These are phyloP conservation scores for Meta bourneti DNA, from an alignment of 2,888 invertebrate species.

Conservation along the genomic window DNA sequence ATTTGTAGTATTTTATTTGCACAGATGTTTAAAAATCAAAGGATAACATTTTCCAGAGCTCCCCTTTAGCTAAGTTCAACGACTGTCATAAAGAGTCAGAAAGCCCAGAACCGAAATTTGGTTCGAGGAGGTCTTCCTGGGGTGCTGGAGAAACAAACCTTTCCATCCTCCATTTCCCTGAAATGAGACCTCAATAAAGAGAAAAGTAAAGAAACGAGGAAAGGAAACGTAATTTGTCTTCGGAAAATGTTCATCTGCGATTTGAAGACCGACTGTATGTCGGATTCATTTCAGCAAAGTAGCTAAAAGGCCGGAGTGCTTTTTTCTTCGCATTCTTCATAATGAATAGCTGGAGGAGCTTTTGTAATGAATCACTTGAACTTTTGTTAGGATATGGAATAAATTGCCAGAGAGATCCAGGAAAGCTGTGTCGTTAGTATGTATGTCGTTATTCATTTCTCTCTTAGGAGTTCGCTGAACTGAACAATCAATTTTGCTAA, in stretches of 20 bases:
- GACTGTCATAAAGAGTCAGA: no score
- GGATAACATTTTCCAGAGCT: no score
- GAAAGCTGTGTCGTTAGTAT: neutral
- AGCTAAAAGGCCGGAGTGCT: conserved; percentile 20
- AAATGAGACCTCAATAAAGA: no score
- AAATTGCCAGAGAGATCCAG: neutral
- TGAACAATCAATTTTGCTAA: conserved; percentile 52
- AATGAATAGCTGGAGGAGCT: conserved; percentile 30
- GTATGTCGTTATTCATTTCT: conserved; percentile 13
- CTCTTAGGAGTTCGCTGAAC: conserved; percentile 21
- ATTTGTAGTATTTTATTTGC: no score
- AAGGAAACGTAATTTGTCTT: conserved; percentile 4
- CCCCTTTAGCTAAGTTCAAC: no score
- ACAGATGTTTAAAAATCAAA: no score
- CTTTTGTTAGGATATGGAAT: conserved; percentile 2
- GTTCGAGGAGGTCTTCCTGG: no score
- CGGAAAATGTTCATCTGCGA: neutral
- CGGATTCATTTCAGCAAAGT: conserved; percentile 2
- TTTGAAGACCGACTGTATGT: neutral
- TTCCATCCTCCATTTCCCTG: no score
- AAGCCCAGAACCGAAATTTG: no score
- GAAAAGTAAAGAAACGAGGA: no score
- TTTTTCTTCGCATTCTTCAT: conserved; percentile 2
- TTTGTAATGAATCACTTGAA: conserved; percentile 47
- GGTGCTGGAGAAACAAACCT: no score